phyloP scores from a whole-genome alignment of 2,888 invertebrate genomes.

The Ischnura elegans region DNA sequence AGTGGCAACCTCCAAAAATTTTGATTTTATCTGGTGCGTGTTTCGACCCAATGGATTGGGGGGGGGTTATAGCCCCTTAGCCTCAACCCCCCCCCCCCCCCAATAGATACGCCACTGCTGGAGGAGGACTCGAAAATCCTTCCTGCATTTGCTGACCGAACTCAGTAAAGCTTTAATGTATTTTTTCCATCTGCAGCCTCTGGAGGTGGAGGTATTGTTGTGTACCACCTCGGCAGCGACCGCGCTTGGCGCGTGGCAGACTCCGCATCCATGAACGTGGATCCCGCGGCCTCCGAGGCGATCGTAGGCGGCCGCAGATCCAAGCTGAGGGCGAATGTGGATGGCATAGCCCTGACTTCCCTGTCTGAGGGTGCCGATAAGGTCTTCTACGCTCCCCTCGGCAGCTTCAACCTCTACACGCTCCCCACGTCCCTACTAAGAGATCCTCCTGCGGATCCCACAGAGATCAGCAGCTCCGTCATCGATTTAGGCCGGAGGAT shows the following conservation, averaged over 20 bases:
- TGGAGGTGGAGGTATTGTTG: slow-evolving; percentile 79
- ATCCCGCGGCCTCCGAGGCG: slow-evolving; percentile 81
- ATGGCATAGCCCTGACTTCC: slow-evolving; percentile 85
- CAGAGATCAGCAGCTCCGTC: slow-evolving; percentile 78
- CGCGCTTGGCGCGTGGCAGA: slow-evolving; percentile 87
- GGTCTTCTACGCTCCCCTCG: slow-evolving; percentile 85
- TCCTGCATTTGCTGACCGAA: no score
- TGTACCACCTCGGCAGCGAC: slow-evolving; percentile 83
- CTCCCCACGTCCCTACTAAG: slow-evolving; percentile 82
- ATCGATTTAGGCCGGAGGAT: slow-evolving; percentile 82
- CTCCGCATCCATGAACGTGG: slow-evolving; percentile 82
- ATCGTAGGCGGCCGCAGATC: slow-evolving; percentile 79
- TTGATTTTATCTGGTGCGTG: no score
- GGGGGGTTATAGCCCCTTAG: no score
- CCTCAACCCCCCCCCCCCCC: no score
- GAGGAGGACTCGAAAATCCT: no score
- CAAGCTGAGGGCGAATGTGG: slow-evolving; percentile 82
- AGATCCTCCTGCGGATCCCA: slow-evolving; percentile 33
- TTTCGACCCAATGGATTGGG: no score
- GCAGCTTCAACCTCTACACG: slow-evolving; percentile 84
- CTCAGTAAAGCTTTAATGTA: no score
- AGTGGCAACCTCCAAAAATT: no score
- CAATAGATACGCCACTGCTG: no score
- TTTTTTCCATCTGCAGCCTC: not conserved
- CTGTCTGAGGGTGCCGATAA: slow-evolving; percentile 74